These are phyloP conservation scores for Platyrinchus mystaceus DNA, from an alignment of 2,797 vertebrate genomes.

Conservation along the genomic window DNA sequence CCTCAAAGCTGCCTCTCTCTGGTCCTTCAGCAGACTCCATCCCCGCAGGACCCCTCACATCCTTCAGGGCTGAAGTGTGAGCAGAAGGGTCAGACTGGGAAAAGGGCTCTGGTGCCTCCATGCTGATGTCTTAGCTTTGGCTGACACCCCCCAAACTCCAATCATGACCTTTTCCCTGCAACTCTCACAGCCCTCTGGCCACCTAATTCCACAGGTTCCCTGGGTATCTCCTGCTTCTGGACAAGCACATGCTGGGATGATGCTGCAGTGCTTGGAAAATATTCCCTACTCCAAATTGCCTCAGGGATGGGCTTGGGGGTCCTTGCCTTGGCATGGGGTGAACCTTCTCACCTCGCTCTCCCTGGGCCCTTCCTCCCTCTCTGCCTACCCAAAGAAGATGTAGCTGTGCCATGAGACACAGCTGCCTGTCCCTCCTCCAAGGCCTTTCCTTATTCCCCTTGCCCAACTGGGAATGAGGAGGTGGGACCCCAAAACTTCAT, in stretches of 20 bases:
- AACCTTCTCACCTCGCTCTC: background rate
- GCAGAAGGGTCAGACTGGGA: background rate
- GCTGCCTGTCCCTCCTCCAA: background rate
- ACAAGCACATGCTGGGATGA: accelerated
- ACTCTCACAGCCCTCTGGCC: background rate
- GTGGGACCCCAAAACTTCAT: background rate
- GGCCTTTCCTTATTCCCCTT: background rate
- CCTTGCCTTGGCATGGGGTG: background rate
- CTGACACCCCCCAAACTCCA: background rate
- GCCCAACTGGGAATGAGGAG: background rate
- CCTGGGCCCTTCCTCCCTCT: background rate
- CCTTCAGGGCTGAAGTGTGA: background rate
- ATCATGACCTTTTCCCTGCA: background rate
- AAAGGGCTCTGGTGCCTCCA: background rate
- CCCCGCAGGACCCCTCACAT: background rate
- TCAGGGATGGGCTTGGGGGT: background rate
- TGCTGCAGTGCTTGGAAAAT: background rate
- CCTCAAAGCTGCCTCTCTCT: background rate
- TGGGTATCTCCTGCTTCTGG: background rate
- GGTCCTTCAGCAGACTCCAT: background rate
- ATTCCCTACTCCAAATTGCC: background rate
- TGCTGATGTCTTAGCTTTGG: background rate
- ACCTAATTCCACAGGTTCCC: background rate
- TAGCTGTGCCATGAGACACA: background rate
- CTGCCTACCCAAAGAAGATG: background rate